These are phyloP conservation scores for Muraenolepis orangiensis DNA, from an alignment of 2,797 vertebrate species.

Conservation along the genomic window DNA sequence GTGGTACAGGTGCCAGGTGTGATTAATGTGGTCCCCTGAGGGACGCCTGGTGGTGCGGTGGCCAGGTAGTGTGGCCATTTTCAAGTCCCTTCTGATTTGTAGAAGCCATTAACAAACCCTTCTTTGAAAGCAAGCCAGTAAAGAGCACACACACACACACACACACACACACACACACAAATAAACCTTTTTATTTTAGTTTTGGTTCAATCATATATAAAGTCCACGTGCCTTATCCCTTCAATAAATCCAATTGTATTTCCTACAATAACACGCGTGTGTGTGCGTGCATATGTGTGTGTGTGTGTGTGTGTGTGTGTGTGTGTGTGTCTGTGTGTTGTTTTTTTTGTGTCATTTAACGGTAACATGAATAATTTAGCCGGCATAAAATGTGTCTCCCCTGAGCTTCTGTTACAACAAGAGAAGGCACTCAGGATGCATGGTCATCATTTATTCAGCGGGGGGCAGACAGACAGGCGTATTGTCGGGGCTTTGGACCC, in stretches of 20 bases:
- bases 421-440: slow-evolving; percentile 72
- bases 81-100: slow-evolving; percentile 15
- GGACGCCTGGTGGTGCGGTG: not conserved
- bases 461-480: slow-evolving; percentile 25
- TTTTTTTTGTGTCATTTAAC: slow-evolving; percentile 40
- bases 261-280: not conserved
- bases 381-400: slow-evolving; percentile 60
- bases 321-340: slow-evolving; percentile 3
- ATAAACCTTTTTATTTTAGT: slow-evolving; percentile 34
- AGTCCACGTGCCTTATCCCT: slow-evolving; percentile 33
- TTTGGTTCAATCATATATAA: slow-evolving; percentile 31
- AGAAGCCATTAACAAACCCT: slow-evolving; percentile 33
- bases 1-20: slow-evolving; percentile 14
- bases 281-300: not conserved
- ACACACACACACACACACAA: not conserved
- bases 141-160: not conserved
- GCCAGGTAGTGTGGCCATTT: not conserved
- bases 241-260: slow-evolving; percentile 35
- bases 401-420: slow-evolving; percentile 63
- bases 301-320: not conserved
- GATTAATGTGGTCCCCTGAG: slow-evolving; percentile 2
- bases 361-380: slow-evolving; percentile 63
- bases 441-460: slow-evolving; percentile 66
- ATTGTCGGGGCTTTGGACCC: slow-evolving; percentile 10
- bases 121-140: not conserved